Conservation (phyloP, 2,888 invertebrate species). For the Anodontia alba region DNA sequence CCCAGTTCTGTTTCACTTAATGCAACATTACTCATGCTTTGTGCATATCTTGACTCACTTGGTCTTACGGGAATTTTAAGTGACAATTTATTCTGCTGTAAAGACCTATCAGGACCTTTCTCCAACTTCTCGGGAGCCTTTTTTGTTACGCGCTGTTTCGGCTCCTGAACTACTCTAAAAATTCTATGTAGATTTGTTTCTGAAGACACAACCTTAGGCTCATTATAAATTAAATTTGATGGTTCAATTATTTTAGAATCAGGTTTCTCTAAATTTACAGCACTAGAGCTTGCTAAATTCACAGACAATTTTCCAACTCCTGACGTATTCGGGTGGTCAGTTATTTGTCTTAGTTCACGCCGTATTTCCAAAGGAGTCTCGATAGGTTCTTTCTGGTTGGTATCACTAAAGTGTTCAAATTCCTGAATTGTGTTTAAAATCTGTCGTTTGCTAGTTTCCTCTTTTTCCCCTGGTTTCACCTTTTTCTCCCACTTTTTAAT, state of each 20-base stretch:
- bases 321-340: slow-evolving; percentile 47
- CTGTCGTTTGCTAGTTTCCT: slow-evolving; percentile 38
- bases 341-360: slow-evolving; percentile 46
- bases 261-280: slow-evolving; percentile 37
- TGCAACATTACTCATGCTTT: slow-evolving; percentile 52
- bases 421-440: slow-evolving; percentile 71
- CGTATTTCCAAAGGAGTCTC: slow-evolving; percentile 56
- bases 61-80: slow-evolving; percentile 1
- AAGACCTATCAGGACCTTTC: background rate
- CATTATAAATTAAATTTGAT: slow-evolving; percentile 45
- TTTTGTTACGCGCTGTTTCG: slow-evolving; percentile 2
- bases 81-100: background rate
- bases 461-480: slow-evolving; percentile 66
- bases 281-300: slow-evolving; percentile 60
- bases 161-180: slow-evolving; percentile 69
- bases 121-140: background rate
- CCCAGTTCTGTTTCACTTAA: slow-evolving; percentile 59
- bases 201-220: slow-evolving; percentile 68
- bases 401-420: slow-evolving; percentile 55
- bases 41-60: slow-evolving; percentile 22
- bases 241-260: slow-evolving; percentile 37
- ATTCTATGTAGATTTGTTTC: slow-evolving; percentile 68
- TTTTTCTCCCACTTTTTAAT: slow-evolving; percentile 81
- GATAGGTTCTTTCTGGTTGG: slow-evolving; percentile 39
- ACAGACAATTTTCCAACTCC: slow-evolving; percentile 60